Base-by-base conservation (phyloP, 2,888 invertebrate species). In the Belgica antarctica region DNA sequence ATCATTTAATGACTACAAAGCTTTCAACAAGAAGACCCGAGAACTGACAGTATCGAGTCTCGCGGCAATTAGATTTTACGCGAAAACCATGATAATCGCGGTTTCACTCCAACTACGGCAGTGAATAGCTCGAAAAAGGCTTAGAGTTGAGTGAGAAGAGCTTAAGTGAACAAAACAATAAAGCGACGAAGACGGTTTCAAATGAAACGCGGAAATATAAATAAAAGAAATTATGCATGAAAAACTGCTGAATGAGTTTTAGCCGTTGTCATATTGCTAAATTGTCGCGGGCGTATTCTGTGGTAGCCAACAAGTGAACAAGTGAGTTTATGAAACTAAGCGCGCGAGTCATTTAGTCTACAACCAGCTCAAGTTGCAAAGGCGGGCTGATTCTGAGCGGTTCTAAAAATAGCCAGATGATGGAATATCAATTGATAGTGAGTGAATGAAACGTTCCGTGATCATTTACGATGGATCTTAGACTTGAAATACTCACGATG, bases 161-260 rank as follows among this genome's bases (percentile, higher is more conserved):
- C n/a, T 12, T 22, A 61, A 61, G 22, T 61, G 25, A 61, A 52
- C 52, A 10, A n/a, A 5, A 5, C 2, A n/a, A n/a, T 61, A 28
- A 61, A 19, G 25, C n/a, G 25, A 52, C n/a, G 47, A 66, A 47
- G 65, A 66, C 25, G 65, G 28, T 34, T 66, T 27, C 25, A 63
- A 47, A 66, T 66, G 52, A 52, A 52, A 59, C 59, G 57, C 68
- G 68, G 68, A 68, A 68, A 66, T 66, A 66, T 66, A 66, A 66
- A 66, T 66, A 47, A 47, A 63, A 10, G 28, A 61, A 25, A 62
- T 24, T 59, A 59, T 59, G 59, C 24, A 59, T 7, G 12, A 59
- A 59, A 59, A 59, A 25, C 19, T 59, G 59, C 25, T 27, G 24
- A 52, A 24, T 52, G 52, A 24, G 19, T 52, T 24, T 52, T 24